A percentile compares a stretch with the other conserved stretches of the same genome.
Evolutionary conservation across 2,797 vertebrate species (phyloP).

Genomic region (Paguma larvata): DNA sequence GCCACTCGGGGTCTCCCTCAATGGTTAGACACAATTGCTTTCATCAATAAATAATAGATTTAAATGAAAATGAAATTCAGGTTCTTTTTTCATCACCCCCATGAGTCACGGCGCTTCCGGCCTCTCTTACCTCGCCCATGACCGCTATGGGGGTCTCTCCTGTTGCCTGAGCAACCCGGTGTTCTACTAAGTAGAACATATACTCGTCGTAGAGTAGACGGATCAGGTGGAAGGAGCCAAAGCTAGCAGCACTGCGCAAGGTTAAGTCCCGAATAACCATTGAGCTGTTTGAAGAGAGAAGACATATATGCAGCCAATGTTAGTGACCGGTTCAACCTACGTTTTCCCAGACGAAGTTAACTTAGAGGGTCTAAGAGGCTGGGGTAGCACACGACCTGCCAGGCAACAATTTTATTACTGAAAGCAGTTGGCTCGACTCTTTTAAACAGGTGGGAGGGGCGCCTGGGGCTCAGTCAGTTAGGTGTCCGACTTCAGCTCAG

Average conservation of each 20-base stretch:
- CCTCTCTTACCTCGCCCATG: conserved; percentile 91
- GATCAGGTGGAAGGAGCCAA: conserved; percentile 93
- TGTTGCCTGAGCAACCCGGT: conserved; percentile 92
- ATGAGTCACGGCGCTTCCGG: not conserved
- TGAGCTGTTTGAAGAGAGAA: conserved; percentile 89
- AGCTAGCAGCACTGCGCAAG: conserved; percentile 92
- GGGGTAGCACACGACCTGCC: not conserved
- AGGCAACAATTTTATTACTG: not conserved
- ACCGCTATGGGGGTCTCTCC: conserved; percentile 92
- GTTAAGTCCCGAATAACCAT: conserved; percentile 93
- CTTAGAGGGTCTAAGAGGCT: not conserved
- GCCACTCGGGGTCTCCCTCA: not conserved
- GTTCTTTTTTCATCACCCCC: conserved; percentile 34
- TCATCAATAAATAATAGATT: not conserved
- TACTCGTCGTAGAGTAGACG: conserved; percentile 92
- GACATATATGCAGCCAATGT: conserved; percentile 73
- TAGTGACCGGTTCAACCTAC: conserved; percentile 49
- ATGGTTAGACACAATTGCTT: not conserved
- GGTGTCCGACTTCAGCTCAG: too few relatives aligned
- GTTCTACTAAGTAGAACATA: conserved; percentile 93
- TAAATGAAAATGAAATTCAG: conserved; percentile 11
- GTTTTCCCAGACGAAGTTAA: conserved; percentile 11
- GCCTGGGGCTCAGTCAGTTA: too few relatives aligned
- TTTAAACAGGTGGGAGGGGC: not conserved
- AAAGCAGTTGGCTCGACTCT: conserved; percentile 31